Conservation (phyloP, 92 coral and sea anemone species). For the Zoanthus solanderi region DNA sequence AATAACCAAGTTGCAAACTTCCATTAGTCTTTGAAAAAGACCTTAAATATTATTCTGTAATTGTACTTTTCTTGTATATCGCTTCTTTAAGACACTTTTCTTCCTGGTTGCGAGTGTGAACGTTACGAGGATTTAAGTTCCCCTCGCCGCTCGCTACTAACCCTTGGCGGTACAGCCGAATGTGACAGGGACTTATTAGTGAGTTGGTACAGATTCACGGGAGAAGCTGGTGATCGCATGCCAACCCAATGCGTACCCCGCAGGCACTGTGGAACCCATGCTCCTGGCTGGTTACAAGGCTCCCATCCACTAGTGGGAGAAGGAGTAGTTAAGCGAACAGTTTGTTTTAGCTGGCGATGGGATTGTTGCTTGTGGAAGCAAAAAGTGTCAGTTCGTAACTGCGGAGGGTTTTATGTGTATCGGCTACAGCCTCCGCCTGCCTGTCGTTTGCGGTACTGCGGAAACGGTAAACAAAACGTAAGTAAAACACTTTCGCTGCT, state of each 20-base stretch:
- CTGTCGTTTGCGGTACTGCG: slow-evolving; percentile 57
- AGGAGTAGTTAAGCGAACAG: slow-evolving; percentile 58
- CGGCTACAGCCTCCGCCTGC: slow-evolving; percentile 24
- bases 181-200: slow-evolving; percentile 46
- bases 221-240: slow-evolving; percentile 61
- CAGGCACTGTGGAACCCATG: slow-evolving; percentile 69
- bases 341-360: slow-evolving; percentile 60
- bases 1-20: too few species aligned
- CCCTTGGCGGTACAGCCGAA: slow-evolving; percentile 4
- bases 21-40: too few species aligned
- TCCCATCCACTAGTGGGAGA: slow-evolving; percentile 59
- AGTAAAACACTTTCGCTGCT: not conserved
- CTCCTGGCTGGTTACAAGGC: slow-evolving; percentile 72
- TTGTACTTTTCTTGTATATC: not conserved
- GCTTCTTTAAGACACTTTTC: not conserved
- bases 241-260: slow-evolving; percentile 50
- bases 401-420: slow-evolving; percentile 66
- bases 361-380: slow-evolving; percentile 56
- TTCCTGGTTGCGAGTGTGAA: slow-evolving; percentile 7
- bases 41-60: not conserved
- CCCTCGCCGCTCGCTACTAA: slow-evolving; percentile 15
- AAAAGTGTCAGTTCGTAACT: slow-evolving; percentile 56
- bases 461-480: slow-evolving; percentile 16
- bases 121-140: slow-evolving; percentile 11
- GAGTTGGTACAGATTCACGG: slow-evolving; percentile 67